Conservation (phyloP, 2,797 vertebrate genomes). For the Cynopterus sphinx region DNA sequence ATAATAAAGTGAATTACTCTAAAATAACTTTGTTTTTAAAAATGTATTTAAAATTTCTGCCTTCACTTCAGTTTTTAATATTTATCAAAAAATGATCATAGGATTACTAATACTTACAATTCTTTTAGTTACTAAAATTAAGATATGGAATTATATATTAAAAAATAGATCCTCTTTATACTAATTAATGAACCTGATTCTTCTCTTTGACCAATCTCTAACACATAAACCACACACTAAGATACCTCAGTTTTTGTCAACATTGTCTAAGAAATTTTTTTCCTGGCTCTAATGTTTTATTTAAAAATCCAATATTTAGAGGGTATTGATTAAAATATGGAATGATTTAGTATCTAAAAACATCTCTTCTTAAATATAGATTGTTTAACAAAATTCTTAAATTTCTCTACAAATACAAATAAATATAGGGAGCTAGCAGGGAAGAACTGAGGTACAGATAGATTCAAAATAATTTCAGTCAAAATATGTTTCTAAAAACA, state of each 20-base stretch:
- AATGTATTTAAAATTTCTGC: background rate
- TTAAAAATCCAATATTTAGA: background rate
- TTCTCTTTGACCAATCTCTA: background rate
- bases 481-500: background rate
- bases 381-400: constrained; percentile 11
- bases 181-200: background rate
- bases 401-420: constrained; percentile 27
- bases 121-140: constrained; percentile 6
- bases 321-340: background rate
- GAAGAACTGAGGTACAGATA: background rate
- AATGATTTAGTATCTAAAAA: background rate
- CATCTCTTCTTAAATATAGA: background rate
- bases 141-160: background rate
- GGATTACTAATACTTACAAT: background rate
- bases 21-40: background rate
- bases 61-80: background rate
- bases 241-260: background rate
- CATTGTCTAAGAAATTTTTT: background rate
- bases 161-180: background rate
- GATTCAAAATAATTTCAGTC: background rate
- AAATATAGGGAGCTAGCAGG: background rate
- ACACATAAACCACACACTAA: background rate
- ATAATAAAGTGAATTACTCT: background rate
- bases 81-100: background rate
- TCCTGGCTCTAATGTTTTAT: background rate